Base-by-base conservation (phyloP, 2,888 invertebrate genomes). In the Reticulitermes lucifugus region DNA sequence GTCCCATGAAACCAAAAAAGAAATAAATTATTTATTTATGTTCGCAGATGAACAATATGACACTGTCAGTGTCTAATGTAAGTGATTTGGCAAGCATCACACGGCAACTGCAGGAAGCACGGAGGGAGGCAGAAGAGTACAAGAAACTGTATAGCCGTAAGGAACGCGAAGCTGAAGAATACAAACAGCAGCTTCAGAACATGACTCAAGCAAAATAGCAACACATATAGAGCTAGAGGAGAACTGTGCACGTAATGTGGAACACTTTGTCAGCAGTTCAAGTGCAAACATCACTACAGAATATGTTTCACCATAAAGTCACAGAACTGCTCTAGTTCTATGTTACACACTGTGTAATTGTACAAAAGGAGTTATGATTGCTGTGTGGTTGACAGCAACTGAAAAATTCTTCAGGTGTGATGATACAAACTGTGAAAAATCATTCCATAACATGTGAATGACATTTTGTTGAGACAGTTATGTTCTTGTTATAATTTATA, bases 91-190 rank as follows among this genome's bases (percentile, higher is more conserved):
- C 89, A 9, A 87, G 89, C 60, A 88, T 91, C 1, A 90, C 89
- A 88, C 89, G 89, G 86, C 90, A 91, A 87, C 89, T 92, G 79
- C 90, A 89, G 21, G 90, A 90, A 86, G 90, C 90, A 5, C 88
- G 89, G 87, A 88, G 89, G 86, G 89, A 90, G 88, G 90, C 90
- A 3, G 90, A 90, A 9, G 90, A 90, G 82, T 91, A 90, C 85
- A 90, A 90, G 71, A 90, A 90, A 85, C 90, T 90, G 83, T 89
- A 91, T 25, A 88, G 89, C 80, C 89, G 90, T 83, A 90, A 91
- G 86, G 91, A 90, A 83, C 89, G 90, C 65, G 91, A 91, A 88
- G 91, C 91, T 14, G 91, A 91, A 87, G 89, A 90, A 83, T 91
- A 91, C 86, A 91, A 91, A 86, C 91, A 91, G 87, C 91, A 91